These are phyloP conservation scores for Phymastichus coffea DNA, from an alignment of 1,140 invertebrate species.

Conservation along the genomic window DNA sequence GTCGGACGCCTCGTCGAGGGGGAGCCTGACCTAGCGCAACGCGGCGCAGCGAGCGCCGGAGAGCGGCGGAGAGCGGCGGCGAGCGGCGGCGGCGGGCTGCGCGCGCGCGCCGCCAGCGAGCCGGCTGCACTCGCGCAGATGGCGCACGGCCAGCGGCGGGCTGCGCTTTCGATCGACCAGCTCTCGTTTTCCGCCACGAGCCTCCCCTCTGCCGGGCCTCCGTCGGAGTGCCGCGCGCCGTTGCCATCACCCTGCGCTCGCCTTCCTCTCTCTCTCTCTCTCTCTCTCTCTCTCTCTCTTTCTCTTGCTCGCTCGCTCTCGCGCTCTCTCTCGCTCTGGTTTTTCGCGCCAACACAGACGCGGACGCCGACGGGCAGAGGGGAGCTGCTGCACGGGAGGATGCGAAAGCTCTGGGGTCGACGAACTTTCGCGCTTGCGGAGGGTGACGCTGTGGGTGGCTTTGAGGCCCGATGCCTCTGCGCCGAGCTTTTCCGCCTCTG, in stretches of 20 bases:
- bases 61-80: conserved; percentile 12
- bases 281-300: too few species aligned
- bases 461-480: too few species aligned
- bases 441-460: too few species aligned
- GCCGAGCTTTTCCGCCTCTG: too few species aligned
- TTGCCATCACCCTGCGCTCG: background rate
- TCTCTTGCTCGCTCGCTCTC: too few species aligned
- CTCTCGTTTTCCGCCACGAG: conserved; percentile 25
- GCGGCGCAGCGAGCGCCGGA: background rate
- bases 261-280: background rate
- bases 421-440: too few species aligned
- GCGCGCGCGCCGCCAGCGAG: too few species aligned
- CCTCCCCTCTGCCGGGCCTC: background rate
- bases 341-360: background rate
- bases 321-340: too few species aligned
- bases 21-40: conserved; percentile 25
- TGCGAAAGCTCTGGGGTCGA: too few species aligned
- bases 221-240: too few species aligned
- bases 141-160: conserved; percentile 32
- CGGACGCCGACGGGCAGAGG: background rate
- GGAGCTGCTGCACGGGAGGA: too few species aligned
- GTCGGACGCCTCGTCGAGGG: conserved; percentile 31
- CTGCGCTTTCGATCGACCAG: conserved; percentile 58
- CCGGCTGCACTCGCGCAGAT: too few species aligned
- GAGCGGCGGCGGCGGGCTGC: conserved; percentile 53